Conservation (phyloP, 2,113 vertebrate species). For the Corvus hawaiiensis region DNA sequence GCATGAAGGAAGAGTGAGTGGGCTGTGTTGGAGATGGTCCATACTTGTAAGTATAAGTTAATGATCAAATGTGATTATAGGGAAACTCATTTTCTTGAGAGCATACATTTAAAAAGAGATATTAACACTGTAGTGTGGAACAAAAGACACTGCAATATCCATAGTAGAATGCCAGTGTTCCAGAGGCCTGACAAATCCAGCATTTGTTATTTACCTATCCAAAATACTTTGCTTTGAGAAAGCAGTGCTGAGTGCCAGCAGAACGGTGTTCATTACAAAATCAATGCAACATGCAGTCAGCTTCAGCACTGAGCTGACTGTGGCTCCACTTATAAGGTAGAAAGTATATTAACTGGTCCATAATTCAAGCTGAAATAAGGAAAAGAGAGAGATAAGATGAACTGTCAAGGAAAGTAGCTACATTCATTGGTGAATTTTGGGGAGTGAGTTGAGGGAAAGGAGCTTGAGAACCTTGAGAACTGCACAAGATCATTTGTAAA, state of each 20-base stretch:
- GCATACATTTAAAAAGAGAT: not conserved
- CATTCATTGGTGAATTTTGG: not conserved
- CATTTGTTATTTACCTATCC: constrained; percentile 19
- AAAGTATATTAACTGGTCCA: constrained; percentile 13
- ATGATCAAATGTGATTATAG: not conserved
- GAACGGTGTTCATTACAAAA: not conserved
- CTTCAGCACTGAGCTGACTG: not conserved
- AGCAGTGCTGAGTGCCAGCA: not conserved
- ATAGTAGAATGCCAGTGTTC: not conserved
- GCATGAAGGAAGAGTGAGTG: not conserved
- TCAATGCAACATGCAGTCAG: not conserved
- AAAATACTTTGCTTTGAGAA: not conserved
- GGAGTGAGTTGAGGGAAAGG: not conserved
- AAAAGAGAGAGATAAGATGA: not conserved
- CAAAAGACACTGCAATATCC: not conserved
- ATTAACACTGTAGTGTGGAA: not conserved
- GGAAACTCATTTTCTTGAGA: constrained; percentile 7
- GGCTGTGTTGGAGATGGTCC: not conserved
- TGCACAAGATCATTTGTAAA: constrained; percentile 4
- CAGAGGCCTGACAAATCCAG: not conserved
- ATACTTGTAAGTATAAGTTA: not conserved
- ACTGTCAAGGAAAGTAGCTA: not conserved
- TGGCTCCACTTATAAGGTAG: not conserved
- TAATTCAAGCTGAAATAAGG: constrained; percentile 35
- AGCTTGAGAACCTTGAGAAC: not conserved